phyloP scores from a whole-genome alignment of 2,113 vertebrate genomes.

The Sclerurus mexicanus region DNA sequence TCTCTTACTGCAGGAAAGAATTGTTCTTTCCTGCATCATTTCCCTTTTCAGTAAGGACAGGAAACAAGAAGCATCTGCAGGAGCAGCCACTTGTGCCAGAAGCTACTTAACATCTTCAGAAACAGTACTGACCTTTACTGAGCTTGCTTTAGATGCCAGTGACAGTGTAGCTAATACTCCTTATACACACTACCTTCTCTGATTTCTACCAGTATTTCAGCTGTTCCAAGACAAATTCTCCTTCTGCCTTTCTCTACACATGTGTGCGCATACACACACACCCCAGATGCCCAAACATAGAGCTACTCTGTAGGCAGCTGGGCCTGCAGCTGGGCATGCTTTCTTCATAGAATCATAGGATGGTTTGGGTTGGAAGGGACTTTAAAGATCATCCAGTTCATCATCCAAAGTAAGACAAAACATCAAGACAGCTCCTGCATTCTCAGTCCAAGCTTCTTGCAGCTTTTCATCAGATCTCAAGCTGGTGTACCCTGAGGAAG shows the following conservation, averaged over 20 bases:
- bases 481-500: not conserved
- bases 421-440: not conserved
- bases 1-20: not conserved
- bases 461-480: not conserved
- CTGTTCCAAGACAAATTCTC: not conserved
- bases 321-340: not conserved
- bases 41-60: not conserved
- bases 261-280: fast-evolving
- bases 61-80: not conserved
- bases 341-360: not conserved
- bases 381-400: not conserved
- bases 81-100: not conserved
- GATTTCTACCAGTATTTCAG: not conserved
- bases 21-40: not conserved
- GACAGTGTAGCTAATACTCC: not conserved
- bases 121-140: not conserved
- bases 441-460: not conserved
- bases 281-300: not conserved
- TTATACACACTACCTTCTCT: not conserved
- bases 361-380: not conserved
- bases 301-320: not conserved
- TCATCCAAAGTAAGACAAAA: not conserved
- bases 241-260: not conserved
- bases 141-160: not conserved
- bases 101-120: not conserved